phyloP scores from a whole-genome alignment of 2,888 invertebrate species.

The Ischnura elegans region DNA sequence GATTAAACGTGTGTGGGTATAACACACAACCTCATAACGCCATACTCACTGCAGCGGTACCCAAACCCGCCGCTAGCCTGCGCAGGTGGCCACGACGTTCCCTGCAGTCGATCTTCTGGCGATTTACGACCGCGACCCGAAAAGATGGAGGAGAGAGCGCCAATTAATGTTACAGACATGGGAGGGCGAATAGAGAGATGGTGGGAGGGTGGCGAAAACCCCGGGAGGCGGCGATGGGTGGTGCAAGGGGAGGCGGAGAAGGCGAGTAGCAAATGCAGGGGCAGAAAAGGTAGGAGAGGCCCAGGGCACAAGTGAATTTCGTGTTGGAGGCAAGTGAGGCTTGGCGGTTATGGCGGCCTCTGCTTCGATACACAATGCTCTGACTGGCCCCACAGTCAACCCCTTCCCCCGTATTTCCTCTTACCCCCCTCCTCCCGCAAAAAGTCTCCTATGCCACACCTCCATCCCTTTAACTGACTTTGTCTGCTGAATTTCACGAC shows the following conservation, averaged over 20 bases:
- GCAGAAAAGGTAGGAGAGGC: background rate
- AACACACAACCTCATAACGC: background rate
- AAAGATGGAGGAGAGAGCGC: slow-evolving; percentile 63
- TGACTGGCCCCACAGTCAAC: background rate
- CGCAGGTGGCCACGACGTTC: slow-evolving; percentile 63
- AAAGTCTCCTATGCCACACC: background rate
- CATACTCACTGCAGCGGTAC: background rate
- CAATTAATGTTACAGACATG: slow-evolving; percentile 66
- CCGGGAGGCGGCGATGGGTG: too few relatives aligned
- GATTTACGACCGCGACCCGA: slow-evolving; percentile 59
- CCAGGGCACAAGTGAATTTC: slow-evolving; percentile 36
- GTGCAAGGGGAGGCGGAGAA: background rate
- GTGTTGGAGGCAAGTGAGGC: slow-evolving; percentile 56
- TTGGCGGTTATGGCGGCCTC: slow-evolving; percentile 58
- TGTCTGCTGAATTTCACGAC: slow-evolving; percentile 60
- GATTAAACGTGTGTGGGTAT: background rate
- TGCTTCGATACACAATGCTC: slow-evolving; percentile 53
- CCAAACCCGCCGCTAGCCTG: slow-evolving; percentile 22
- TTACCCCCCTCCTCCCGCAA: background rate
- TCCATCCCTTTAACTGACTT: slow-evolving; percentile 54
- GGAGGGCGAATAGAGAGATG: background rate
- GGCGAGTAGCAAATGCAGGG: slow-evolving; percentile 8
- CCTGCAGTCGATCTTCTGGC: slow-evolving; percentile 63
- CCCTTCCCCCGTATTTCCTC: background rate
- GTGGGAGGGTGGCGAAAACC: background rate